These are phyloP conservation scores for Helostoma temminkii DNA, from an alignment of 2,797 vertebrate genomes.

Conservation along the genomic window DNA sequence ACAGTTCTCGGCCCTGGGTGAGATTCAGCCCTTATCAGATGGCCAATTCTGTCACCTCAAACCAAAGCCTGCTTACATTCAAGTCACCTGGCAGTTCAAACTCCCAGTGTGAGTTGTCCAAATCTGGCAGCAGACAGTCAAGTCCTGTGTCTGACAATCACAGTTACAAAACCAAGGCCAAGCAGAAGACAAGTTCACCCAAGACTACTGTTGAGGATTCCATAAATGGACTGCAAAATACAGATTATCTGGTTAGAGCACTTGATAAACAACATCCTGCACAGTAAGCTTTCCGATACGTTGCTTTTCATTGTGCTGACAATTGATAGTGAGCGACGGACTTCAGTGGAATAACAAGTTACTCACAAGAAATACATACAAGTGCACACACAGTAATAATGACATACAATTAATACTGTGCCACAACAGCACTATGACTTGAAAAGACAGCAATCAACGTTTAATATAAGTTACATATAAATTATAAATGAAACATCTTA, in stretches of 20 bases:
- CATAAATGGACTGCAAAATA: slow-evolving; percentile 87
- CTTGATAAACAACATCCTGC: slow-evolving; percentile 86
- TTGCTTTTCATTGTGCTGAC: slow-evolving; percentile 34
- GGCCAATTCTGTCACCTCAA: slow-evolving; percentile 82
- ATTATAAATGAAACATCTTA: not conserved
- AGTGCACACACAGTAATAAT: slow-evolving; percentile 13
- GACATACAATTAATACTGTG: slow-evolving; percentile 5
- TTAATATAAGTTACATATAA: not conserved
- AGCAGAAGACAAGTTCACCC: slow-evolving; percentile 84
- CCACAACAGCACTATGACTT: not conserved
- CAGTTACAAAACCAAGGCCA: slow-evolving; percentile 82
- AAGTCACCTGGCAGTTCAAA: slow-evolving; percentile 75
- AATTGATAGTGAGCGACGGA: not conserved
- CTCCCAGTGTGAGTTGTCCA: slow-evolving; percentile 77
- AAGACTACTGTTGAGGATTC: slow-evolving; percentile 83
- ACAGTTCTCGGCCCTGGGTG: slow-evolving; percentile 85
- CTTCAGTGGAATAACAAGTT: not conserved
- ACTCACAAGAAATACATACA: not conserved
- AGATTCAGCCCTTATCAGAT: slow-evolving; percentile 92
- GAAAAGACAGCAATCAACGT: not conserved
- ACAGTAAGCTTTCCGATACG: slow-evolving; percentile 82
- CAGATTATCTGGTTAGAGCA: slow-evolving; percentile 86
- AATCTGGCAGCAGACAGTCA: slow-evolving; percentile 73
- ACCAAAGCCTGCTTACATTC: slow-evolving; percentile 80
- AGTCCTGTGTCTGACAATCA: slow-evolving; percentile 82